A percentile compares a stretch with the other conserved stretches of the same genome.
Evolutionary conservation across 1,140 invertebrate species (phyloP).

Genomic region (Hylaeus volcanicus): DNA sequence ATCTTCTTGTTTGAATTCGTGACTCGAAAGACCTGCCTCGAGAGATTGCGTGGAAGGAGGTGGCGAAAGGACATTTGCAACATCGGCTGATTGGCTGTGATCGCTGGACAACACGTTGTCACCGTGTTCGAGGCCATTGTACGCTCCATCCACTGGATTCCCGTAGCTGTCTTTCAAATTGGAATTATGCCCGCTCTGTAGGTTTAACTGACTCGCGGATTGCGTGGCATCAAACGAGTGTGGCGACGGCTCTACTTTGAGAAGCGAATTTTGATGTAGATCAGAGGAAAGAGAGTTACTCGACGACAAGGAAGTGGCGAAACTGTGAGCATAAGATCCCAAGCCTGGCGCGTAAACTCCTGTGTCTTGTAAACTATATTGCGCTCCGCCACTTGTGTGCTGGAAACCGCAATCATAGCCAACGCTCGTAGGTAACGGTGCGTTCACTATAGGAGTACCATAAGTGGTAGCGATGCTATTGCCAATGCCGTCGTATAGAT

Average conservation of each 20-base stretch:
- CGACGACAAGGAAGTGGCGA: conserved; percentile 4
- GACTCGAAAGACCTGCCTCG: conserved; percentile 35
- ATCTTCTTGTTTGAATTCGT: conserved; percentile 19
- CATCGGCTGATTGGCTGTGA: conserved; percentile 24
- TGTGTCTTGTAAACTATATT: conserved; percentile 20
- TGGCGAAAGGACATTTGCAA: conserved; percentile 17
- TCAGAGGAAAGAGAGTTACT: background rate
- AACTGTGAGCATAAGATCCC: background rate
- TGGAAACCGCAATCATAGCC: conserved; percentile 66
- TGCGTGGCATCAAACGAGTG: conserved; percentile 54
- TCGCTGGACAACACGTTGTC: conserved; percentile 28
- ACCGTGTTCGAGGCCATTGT: conserved; percentile 58
- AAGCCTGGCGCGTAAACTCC: background rate
- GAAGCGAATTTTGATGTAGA: conserved; percentile 5
- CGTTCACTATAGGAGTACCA: conserved; percentile 66
- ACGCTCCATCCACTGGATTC: conserved; percentile 66
- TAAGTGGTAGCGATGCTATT: conserved; percentile 68
- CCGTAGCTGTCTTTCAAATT: conserved; percentile 77
- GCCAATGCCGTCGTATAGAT: conserved; percentile 70
- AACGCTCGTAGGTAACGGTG: conserved; percentile 42
- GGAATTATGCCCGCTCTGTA: conserved; percentile 65
- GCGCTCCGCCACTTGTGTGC: conserved; percentile 27
- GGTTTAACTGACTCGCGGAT: conserved; percentile 70
- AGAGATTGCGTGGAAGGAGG: conserved; percentile 30
- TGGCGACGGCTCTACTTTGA: conserved; percentile 11